Percentiles rank a stretch among this genome's conserved stretches.
Conservation (phyloP, 2,888 invertebrate genomes). For the Argynnis bischoffii region DNA sequence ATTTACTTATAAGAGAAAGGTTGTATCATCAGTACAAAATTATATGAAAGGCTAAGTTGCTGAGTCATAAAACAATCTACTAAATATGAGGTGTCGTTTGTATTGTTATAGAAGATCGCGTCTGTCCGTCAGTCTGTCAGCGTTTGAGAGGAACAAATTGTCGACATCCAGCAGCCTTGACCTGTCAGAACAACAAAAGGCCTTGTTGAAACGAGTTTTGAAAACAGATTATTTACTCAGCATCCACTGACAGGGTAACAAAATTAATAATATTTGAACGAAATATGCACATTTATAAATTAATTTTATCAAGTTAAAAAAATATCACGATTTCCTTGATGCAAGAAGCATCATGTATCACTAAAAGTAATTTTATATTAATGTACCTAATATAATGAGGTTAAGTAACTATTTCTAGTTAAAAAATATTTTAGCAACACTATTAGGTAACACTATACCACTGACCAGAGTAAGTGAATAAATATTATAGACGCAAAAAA, state of each 20-base stretch:
- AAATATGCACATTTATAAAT: no score
- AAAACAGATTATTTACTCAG: conserved; percentile 30
- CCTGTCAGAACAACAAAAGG: conserved; percentile 44
- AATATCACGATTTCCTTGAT: no score
- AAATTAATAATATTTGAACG: conserved; percentile 25
- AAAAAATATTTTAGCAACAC: no score
- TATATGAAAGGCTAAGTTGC: neutral
- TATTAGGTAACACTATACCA: no score
- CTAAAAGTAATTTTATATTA: no score
- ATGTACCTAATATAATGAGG: no score
- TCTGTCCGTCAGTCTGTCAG: conserved; percentile 43
- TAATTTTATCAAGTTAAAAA: no score
- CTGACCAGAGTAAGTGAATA: no score
- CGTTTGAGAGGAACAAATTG: conserved; percentile 46
- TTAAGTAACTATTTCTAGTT: no score
- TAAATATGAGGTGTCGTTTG: conserved; percentile 27
- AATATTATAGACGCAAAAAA: no score
- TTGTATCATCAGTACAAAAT: neutral
- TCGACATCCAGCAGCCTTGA: conserved; percentile 47
- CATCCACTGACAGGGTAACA: conserved; percentile 33
- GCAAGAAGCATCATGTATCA: no score
- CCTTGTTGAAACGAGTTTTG: conserved; percentile 37
- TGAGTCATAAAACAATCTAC: conserved; percentile 21
- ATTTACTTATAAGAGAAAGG: neutral
- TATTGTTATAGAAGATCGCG: conserved; percentile 39